Conservation (phyloP, 30 jellyfish, hydroid and myxozoan species). For the Catostylus mosaicus region DNA sequence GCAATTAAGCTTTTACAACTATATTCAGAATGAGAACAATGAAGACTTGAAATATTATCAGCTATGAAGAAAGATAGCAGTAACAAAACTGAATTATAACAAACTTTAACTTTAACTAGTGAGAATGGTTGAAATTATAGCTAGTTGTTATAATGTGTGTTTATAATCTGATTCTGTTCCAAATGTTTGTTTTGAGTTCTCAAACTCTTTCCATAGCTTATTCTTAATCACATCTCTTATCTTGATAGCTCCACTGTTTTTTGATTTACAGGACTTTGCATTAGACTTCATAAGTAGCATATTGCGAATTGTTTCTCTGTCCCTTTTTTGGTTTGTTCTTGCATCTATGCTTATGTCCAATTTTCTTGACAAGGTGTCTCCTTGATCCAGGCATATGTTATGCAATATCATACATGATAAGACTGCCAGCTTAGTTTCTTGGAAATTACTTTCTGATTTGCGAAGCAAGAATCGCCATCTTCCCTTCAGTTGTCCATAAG, state of each 20-base stretch:
- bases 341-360: slow-evolving; percentile 47
- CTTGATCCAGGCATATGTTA: slow-evolving; percentile 55
- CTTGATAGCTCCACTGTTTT: background rate
- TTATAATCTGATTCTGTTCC: too few species aligned
- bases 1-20: too few species aligned
- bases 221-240: background rate
- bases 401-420: slow-evolving; percentile 76
- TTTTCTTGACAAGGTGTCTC: slow-evolving; percentile 38
- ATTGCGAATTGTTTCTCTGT: slow-evolving; percentile 24
- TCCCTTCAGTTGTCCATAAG: slow-evolving; percentile 14
- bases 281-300: slow-evolving; percentile 31
- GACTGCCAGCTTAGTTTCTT: slow-evolving; percentile 27
- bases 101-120: too few species aligned
- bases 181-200: too few species aligned
- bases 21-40: too few species aligned
- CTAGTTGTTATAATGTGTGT: too few species aligned
- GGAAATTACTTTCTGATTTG: slow-evolving; percentile 53
- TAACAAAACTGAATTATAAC: too few species aligned
- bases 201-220: background rate
- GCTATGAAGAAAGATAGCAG: too few species aligned
- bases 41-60: too few species aligned
- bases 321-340: slow-evolving; percentile 24
- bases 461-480: slow-evolving; percentile 63
- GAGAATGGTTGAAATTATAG: too few species aligned
- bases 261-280: background rate